Base-by-base conservation (phyloP, 2,797 vertebrate genomes). In the Austrolebias charrua region DNA sequence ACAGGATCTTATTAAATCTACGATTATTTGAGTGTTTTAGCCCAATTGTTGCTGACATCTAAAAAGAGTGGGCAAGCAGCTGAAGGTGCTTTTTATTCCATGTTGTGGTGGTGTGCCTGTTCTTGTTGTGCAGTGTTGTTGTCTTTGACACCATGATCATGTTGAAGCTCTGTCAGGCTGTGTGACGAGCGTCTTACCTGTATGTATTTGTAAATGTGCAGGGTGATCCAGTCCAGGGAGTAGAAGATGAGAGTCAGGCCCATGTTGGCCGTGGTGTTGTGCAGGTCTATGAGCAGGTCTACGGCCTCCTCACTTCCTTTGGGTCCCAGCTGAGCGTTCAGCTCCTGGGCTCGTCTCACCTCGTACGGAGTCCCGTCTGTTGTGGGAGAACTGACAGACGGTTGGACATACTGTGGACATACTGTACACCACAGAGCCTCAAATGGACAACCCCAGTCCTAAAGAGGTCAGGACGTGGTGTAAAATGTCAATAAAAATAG, bases 211-310 rank as follows among this genome's bases (percentile, higher is more conserved):
- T 79, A 92, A 79, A 95, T 83, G 65, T 95, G 94, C 71, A 94
- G 19, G 19, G 59, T n/a, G 45, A 94, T 44, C 82, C 69, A 73
- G 51, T 90, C 85, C 1, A 31, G 0, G 31, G 60, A 6, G 12
- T 59, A 57, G 2, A 79, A 24, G 15, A 96, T 78, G 51, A 95
- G 14, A 71, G 91, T 91, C 47, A 92, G 33, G 24, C 92, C 94
- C 93, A 93, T 89, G 87, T 94, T 95, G 61, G 94, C 70, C 0
- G 94, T 95, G 59, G 94, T 95, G 87, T 94, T 96, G 84, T 96
- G 85, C 50, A 90, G 51, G 46, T 93, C 89, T 14, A 85, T 86
- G 55, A 93, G 11, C 78, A 95, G 48, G 43, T 93, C 90, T 50
- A 85, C 20, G 0, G 91, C 88, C 43, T 68, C 31, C 0, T 50